Conservation (phyloP, 2,113 vertebrate genomes). For the Bettongia penicillata region DNA sequence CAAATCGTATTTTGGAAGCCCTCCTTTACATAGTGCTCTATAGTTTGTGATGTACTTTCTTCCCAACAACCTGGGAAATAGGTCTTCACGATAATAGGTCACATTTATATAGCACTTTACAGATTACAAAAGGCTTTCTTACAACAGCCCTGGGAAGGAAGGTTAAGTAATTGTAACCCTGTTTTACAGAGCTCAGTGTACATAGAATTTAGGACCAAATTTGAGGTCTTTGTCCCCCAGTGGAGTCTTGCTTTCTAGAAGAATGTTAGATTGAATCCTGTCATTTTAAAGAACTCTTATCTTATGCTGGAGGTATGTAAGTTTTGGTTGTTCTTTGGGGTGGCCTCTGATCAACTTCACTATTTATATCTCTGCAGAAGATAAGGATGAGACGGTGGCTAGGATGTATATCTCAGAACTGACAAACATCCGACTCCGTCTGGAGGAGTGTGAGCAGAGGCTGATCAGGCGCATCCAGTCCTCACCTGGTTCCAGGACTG, state of each 20-base stretch:
- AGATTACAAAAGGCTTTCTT: background rate
- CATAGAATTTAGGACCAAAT: constrained; percentile 9
- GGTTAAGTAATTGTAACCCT: background rate
- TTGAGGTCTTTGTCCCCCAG: background rate
- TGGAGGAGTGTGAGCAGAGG: constrained; percentile 92
- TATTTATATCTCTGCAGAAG: constrained; percentile 85
- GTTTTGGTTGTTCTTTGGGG: fast-evolving
- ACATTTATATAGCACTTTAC: background rate
- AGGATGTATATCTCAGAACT: constrained; percentile 93
- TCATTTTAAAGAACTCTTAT: background rate
- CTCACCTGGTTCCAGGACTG: constrained; percentile 78
- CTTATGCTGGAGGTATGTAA: background rate
- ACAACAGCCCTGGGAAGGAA: background rate
- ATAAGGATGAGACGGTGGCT: constrained; percentile 94
- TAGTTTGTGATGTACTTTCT: background rate
- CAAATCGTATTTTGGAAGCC: constrained; percentile 28
- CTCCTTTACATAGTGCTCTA: background rate
- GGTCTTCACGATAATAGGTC: background rate
- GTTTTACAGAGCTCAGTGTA: background rate
- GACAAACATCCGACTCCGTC: constrained; percentile 88
- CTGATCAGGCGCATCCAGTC: constrained; percentile 88
- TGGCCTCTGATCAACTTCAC: constrained; percentile 1
- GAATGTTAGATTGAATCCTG: constrained; percentile 10
- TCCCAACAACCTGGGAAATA: background rate
- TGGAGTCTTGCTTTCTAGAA: constrained; percentile 35